Conservation (phyloP, 2,888 invertebrate species). For the Sceliomorpha sp. region DNA sequence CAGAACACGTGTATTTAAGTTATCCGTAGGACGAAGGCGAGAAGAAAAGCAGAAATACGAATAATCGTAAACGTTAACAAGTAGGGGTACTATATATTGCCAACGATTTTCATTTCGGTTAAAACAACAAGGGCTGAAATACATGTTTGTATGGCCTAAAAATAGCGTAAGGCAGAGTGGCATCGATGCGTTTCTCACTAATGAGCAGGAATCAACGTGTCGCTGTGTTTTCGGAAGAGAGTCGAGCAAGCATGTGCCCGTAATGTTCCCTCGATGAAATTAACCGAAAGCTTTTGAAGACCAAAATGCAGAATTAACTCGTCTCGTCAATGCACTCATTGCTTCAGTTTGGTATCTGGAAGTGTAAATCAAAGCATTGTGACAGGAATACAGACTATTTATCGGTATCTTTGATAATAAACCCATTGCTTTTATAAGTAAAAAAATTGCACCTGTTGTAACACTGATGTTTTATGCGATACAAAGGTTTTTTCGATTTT, state of each 20-base stretch:
- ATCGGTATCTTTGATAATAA: too few relatives aligned
- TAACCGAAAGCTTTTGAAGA: constrained; percentile 69
- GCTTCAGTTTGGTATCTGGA: too few relatives aligned
- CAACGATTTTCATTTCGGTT: constrained; percentile 47
- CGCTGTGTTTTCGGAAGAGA: constrained; percentile 62
- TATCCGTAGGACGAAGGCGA: too few relatives aligned
- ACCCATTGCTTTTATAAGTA: too few relatives aligned
- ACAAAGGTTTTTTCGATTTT: too few relatives aligned
- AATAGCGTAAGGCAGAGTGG: constrained; percentile 55
- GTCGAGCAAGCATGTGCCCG: constrained; percentile 43
- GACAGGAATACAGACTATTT: too few relatives aligned
- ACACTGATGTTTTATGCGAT: too few relatives aligned
- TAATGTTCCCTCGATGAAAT: constrained; percentile 56
- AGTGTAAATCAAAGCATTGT: too few relatives aligned
- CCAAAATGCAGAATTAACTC: constrained; percentile 70
- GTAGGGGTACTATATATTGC: constrained; percentile 39
- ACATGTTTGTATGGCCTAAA: constrained; percentile 49
- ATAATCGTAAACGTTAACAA: neutral
- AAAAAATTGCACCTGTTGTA: too few relatives aligned
- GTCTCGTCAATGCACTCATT: constrained; percentile 61
- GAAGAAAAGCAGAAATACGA: too few relatives aligned
- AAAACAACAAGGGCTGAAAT: constrained; percentile 50
- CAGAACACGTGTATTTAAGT: too few relatives aligned
- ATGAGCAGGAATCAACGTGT: constrained; percentile 74
- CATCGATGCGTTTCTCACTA: constrained; percentile 70